Base-by-base conservation (phyloP, 2,797 vertebrate genomes). In the Microctenopoma stevenorrisi region DNA sequence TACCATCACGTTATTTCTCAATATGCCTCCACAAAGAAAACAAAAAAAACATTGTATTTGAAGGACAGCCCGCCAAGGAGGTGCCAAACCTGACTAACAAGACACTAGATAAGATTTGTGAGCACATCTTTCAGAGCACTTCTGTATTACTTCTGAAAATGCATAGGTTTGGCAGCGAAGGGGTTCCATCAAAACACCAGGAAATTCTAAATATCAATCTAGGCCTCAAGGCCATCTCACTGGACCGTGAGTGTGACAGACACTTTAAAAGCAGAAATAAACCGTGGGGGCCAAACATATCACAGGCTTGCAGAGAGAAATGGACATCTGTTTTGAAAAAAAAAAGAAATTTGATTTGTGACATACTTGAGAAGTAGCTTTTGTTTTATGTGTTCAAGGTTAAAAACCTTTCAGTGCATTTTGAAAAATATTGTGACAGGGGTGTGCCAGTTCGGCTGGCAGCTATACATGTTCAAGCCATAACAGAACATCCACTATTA, bases 161-260 rank as follows among this genome's bases (percentile, higher is more conserved):
- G 12, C n/a, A 78, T 30, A 56, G 3, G 67, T 38, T 68, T 53
- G 5, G 5, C 22, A 12, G 43, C 47, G 66, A 73, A 76, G 15
- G 38, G 2, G 38, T 73, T 82, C 66, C 46, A 60, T 77, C 58
- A 73, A 83, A 76, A 67, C 18, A 72, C 30, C 18, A 55, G 13
- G 65, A 68, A 74, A 74, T 38, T 79, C n/a, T 53, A 84, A 83
- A 83, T 79, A 72, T 79, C 80, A 80, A 63, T 76, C 67, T 49
- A 46, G 26, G 28, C 63, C 68, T 79, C 86, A 88, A 89, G 91
- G 86, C 48, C 77, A 1, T 43, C 7, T 38, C 33, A 40, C 55
- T 61, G 69, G 77, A 76, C 81, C 69, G 6, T 5, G 25, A 53
- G 46, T 73, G 70, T 83, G 61, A 86, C 50, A 48, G 56, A 70